Percentiles rank a stretch among this genome's conserved stretches.
phyloP scores from a whole-genome alignment of 1,140 invertebrate species.

The Gryon sp. region DNA sequence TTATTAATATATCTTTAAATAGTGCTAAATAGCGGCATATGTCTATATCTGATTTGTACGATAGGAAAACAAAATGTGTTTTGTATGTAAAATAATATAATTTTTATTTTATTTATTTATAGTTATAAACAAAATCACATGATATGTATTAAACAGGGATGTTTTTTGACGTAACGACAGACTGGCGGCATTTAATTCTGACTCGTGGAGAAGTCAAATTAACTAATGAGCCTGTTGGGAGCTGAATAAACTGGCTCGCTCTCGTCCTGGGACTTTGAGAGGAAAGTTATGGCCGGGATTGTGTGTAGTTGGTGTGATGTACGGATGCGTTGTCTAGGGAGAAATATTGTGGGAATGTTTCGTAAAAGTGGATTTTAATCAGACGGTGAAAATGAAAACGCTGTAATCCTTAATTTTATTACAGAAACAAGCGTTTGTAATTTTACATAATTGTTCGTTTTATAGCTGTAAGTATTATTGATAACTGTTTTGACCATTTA shows the following conservation, averaged over 20 bases:
- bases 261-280: constrained; percentile 36
- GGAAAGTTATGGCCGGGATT: constrained; percentile 37
- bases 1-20: too few species aligned
- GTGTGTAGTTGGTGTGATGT: constrained; percentile 3
- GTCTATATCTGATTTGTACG: too few species aligned
- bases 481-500: not conserved
- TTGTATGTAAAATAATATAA: too few species aligned
- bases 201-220: constrained; percentile 44
- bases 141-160: constrained; percentile 18
- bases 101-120: too few species aligned
- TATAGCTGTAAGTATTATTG: not conserved
- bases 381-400: constrained; percentile 32
- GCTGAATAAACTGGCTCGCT: constrained; percentile 34
- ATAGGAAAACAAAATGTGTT: too few species aligned
- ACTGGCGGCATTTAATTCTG: constrained; percentile 18
- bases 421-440: not conserved
- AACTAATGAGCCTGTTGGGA: constrained; percentile 51
- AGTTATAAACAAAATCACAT: not conserved
- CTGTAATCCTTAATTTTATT: constrained; percentile 16
- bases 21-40: too few species aligned
- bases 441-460: constrained; percentile 16
- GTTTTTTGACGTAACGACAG: constrained; percentile 25
- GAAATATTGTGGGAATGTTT: constrained; percentile 49
- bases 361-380: constrained; percentile 36
- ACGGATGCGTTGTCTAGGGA: constrained; percentile 27